Conservation (phyloP, 2,888 invertebrate genomes). For the Hecatera dysodea region DNA sequence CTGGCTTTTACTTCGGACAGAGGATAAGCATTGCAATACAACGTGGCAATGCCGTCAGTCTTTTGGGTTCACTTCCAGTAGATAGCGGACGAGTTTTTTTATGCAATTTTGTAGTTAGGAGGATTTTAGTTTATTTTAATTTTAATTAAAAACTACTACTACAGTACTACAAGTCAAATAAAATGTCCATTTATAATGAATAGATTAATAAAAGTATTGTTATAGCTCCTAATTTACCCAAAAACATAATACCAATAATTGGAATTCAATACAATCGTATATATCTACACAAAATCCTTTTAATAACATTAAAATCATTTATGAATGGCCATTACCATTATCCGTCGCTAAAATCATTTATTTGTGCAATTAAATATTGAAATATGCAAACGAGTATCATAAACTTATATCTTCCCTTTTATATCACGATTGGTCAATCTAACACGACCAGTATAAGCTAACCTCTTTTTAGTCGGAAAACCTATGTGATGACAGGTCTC, state of each 20-base stretch:
- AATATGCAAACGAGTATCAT: slow-evolving; percentile 62
- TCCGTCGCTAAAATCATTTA: slow-evolving; percentile 55
- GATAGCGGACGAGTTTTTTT: too few species aligned
- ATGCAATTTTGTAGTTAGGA: too few species aligned
- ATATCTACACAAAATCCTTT: slow-evolving; percentile 34
- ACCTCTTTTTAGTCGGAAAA: not conserved
- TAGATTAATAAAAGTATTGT: not conserved
- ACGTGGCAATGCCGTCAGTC: too few species aligned
- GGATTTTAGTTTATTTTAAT: too few species aligned
- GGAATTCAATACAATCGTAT: slow-evolving; percentile 9
- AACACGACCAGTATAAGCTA: not conserved
- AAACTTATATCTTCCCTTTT: slow-evolving; percentile 45
- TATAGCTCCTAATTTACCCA: not conserved
- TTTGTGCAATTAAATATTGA: slow-evolving; percentile 54
- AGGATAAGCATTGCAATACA: too few species aligned
- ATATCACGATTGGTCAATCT: slow-evolving; percentile 24
- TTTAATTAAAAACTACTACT: too few species aligned
- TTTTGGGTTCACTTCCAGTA: too few species aligned
- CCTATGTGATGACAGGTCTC: not conserved
- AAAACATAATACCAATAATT: slow-evolving; percentile 15
- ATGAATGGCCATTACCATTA: slow-evolving; percentile 42
- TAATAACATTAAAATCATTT: slow-evolving; percentile 41
- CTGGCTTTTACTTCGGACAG: too few species aligned
- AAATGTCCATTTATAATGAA: not conserved
- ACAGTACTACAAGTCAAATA: too few species aligned